Conservation (phyloP, 2,113 vertebrate genomes). For the Leptodactylus fuscus region DNA sequence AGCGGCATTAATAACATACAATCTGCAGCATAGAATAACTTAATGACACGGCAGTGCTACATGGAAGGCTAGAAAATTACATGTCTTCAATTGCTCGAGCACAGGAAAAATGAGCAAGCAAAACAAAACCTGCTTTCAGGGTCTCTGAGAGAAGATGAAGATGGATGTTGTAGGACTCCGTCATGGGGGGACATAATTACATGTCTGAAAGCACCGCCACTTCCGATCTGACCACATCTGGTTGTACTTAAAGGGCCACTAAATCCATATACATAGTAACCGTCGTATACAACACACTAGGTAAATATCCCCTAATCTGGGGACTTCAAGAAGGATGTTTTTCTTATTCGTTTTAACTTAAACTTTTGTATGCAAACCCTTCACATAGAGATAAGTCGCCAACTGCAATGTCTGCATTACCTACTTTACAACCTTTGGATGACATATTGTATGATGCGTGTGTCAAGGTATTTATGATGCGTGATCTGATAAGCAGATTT, state of each 20-base stretch:
- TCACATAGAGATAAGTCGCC: no score
- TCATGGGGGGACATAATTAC: conserved; percentile 9
- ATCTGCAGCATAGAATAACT: conserved; percentile 15
- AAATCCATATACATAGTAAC: background rate
- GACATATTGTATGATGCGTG: background rate
- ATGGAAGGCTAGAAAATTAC: background rate
- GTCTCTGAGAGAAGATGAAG: background rate
- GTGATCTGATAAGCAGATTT: background rate
- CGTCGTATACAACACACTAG: background rate
- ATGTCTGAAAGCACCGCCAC: conserved; percentile 11
- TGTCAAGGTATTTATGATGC: background rate
- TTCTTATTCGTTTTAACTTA: no score
- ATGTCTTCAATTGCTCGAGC: background rate
- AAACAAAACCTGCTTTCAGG: background rate
- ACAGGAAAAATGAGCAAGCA: background rate
- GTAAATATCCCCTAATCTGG: background rate
- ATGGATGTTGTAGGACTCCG: background rate
- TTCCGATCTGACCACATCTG: conserved; percentile 12
- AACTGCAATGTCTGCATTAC: no score
- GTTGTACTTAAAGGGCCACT: conserved; percentile 19
- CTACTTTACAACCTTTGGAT: background rate
- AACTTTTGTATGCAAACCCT: no score
- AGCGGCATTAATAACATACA: conserved; percentile 8
- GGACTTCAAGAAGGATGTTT: no score
- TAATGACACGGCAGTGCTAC: background rate